Conservation (phyloP, 2,113 vertebrate species). For the Meriones unguiculatus region DNA sequence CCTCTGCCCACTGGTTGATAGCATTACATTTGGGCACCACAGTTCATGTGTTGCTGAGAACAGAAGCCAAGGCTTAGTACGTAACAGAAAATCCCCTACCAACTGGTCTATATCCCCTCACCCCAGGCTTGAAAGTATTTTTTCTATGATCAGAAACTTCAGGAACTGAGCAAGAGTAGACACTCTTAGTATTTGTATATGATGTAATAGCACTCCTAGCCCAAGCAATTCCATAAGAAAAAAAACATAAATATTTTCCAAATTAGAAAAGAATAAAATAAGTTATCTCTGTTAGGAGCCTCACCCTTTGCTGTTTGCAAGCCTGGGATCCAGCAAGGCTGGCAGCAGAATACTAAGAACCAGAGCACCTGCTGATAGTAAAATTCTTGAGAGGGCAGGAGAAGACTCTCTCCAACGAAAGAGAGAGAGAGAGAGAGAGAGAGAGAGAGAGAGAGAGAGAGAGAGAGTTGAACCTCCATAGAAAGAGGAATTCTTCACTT, state of each 20-base stretch:
- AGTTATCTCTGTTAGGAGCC: background rate
- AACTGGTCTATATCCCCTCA: no score
- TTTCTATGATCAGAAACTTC: background rate
- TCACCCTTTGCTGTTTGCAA: background rate
- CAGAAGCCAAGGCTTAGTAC: background rate
- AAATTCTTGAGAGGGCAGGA: background rate
- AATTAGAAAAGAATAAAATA: constrained; percentile 10
- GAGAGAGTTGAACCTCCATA: background rate
- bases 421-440: no score
- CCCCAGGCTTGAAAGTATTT: background rate
- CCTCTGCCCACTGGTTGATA: background rate
- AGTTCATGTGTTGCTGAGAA: background rate
- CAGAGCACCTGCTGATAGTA: background rate
- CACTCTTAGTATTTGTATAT: background rate
- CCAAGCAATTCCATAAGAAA: constrained; percentile 28
- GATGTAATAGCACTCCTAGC: background rate
- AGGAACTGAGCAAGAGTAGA: background rate
- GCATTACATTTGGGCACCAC: background rate
- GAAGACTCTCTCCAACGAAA: background rate
- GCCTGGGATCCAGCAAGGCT: background rate
- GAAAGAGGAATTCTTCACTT: background rate
- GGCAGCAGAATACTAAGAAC: no score
- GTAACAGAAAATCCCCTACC: background rate
- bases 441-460: no score
- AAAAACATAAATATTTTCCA: background rate